Base-by-base conservation (phyloP, 1,140 invertebrate genomes). In the Riptortus pedestris region DNA sequence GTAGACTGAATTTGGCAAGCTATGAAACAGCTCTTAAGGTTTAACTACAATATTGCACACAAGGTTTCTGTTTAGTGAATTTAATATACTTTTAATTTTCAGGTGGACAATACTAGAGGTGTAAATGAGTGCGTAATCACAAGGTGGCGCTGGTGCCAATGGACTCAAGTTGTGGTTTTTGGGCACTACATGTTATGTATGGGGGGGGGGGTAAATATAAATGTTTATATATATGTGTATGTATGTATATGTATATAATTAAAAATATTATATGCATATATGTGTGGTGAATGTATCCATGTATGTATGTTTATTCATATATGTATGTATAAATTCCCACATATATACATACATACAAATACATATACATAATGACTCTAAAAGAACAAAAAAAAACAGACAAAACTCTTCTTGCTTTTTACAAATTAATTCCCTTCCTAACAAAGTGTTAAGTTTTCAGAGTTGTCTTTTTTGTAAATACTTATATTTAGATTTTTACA, bases 101-200 rank as follows among this genome's bases (percentile, higher is more conserved):
- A 60, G 59, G 38, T 60, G 59, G 59, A 60, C 59, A 60, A 43
- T 60, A 43, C 38, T 60, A 26, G 59, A 43, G 38, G 59, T 60
- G 59, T 60, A 43, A 33, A 26, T 43, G 38, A 22, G 33, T 43
- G 33, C 59, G 18, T 59, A 28, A 29, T 59, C 31, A 43, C 18
- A 60, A 60, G 31, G 22, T 11, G 14, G 59, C 31, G 16, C 38
- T 33, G 31, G 20, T 60, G 59, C 59, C 31, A 60, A 60, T 60
- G 31, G 38, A 60, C 31, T 60, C 38, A 60, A 22, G 29, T 43
- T 22, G 29, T 31, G 31, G 29, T 60, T 33, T 60, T 60, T 57
- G 59, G 59, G 59, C 59, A 60, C 59, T 60, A 43, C 38, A 60
- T 38, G 38, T 60, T 38, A 38, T 43, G 18, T 45, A 45, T 27